Evolutionary conservation across 92 coral and sea anemone genomes (phyloP).

Genomic region (Zoanthus gigantus): DNA sequence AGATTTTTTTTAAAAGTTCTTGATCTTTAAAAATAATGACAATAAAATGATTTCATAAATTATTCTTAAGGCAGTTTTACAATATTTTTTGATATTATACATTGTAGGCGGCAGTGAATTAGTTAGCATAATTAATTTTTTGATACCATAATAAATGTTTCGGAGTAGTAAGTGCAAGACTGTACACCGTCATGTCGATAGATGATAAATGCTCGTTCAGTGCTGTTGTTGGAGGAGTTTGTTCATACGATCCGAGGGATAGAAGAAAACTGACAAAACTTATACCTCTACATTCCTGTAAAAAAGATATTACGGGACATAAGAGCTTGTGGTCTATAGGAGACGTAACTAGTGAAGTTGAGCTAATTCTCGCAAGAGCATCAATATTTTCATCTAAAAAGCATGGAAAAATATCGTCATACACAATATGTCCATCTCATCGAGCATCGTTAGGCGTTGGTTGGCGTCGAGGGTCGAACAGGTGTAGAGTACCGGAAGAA

Average conservation of each 20-base stretch:
- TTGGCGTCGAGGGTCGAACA: constrained; percentile 62
- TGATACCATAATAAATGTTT: too few relatives aligned
- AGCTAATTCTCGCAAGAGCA: constrained; percentile 54
- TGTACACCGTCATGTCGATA: too few relatives aligned
- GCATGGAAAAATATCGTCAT: constrained; percentile 9
- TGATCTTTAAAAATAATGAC: too few relatives aligned
- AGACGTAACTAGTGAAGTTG: constrained; percentile 51
- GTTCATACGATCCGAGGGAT: constrained; percentile 53
- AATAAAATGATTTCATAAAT: too few relatives aligned
- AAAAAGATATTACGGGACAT: constrained; percentile 38
- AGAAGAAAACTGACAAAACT: constrained; percentile 32
- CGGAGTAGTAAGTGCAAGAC: too few relatives aligned
- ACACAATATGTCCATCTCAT: constrained; percentile 57
- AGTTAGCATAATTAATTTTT: too few relatives aligned
- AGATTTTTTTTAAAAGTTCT: too few relatives aligned
- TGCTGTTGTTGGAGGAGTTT: constrained; percentile 16
- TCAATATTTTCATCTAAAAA: constrained; percentile 49
- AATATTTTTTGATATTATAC: too few relatives aligned
- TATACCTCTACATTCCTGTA: too few relatives aligned
- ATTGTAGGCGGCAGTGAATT: too few relatives aligned
- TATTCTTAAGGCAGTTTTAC: too few relatives aligned
- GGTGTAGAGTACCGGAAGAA: constrained; percentile 57
- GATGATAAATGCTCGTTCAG: too few relatives aligned
- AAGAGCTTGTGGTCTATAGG: constrained; percentile 55
- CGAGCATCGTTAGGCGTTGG: constrained; percentile 63